A percentile compares a stretch with the other conserved stretches of the same genome.
Evolutionary conservation across 2,888 invertebrate genomes (phyloP).

Genomic region (Agrochola lota): DNA sequence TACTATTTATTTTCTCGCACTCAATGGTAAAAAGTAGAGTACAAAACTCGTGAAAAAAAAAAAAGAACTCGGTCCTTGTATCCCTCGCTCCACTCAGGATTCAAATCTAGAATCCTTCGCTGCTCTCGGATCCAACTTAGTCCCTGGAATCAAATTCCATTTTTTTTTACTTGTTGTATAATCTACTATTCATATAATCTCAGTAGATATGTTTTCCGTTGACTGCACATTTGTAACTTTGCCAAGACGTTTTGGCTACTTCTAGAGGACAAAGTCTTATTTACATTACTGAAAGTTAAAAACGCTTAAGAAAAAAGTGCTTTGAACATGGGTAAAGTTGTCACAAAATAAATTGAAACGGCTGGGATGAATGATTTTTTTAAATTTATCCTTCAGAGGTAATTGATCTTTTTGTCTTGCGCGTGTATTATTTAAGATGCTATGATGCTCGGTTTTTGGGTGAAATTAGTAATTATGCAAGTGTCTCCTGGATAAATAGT

Average conservation of each 20-base stretch:
- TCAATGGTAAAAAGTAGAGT: no score
- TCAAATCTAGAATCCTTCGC: no score
- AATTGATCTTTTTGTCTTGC: background rate
- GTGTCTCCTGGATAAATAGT: background rate
- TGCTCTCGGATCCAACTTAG: no score
- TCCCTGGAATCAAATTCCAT: no score
- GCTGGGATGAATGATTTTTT: background rate
- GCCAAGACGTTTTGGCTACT: constrained; percentile 62
- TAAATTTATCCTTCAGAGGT: background rate
- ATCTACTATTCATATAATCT: background rate
- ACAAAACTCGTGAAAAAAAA: no score
- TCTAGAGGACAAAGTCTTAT: constrained; percentile 36
- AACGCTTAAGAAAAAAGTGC: background rate
- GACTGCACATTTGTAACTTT: constrained; percentile 43
- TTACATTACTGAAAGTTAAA: constrained; percentile 28
- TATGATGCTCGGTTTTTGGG: background rate
- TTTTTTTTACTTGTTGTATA: no score
- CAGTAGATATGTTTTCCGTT: constrained; percentile 18
- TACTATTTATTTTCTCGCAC: no score
- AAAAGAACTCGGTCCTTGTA: no score
- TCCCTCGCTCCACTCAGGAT: no score
- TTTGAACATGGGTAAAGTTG: constrained; percentile 12
- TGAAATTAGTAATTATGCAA: no score
- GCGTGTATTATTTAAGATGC: background rate
- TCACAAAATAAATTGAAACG: background rate